These are phyloP conservation scores for Arremon aurantiirostris DNA, from an alignment of 2,797 vertebrate species.

Conservation along the genomic window DNA sequence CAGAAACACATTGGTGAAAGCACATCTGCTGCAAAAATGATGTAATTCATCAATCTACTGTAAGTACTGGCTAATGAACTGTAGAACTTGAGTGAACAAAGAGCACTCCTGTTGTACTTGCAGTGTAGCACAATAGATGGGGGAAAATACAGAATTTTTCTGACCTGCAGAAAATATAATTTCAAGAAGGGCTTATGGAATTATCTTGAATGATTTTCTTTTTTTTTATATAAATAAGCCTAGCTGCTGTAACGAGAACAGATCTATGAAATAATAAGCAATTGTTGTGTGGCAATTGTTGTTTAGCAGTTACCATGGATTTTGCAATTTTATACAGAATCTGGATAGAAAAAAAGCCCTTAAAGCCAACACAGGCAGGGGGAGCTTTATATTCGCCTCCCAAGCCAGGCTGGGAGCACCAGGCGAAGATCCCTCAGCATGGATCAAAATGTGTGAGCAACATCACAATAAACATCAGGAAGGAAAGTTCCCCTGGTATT, in stretches of 20 bases:
- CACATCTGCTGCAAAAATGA: not conserved
- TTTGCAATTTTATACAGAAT: not conserved
- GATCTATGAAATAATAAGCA: not conserved
- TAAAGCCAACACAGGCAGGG: not conserved
- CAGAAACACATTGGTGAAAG: not conserved
- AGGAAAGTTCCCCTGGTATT: too few relatives aligned
- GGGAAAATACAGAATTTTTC: not conserved
- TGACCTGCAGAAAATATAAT: not conserved
- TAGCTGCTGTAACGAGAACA: not conserved
- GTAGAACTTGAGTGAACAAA: not conserved
- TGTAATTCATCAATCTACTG: not conserved
- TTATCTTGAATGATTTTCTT: not conserved
- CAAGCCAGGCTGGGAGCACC: not conserved
- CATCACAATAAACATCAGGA: rapidly evolving
- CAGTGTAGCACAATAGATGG: not conserved
- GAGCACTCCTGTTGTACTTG: not conserved
- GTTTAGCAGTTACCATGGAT: not conserved
- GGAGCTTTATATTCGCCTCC: not conserved
- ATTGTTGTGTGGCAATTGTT: not conserved
- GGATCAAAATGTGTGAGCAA: not conserved
- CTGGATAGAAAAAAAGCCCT: not conserved
- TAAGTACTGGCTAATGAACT: not conserved
- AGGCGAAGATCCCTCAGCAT: not conserved
- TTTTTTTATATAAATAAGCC: not conserved
- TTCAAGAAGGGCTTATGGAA: not conserved